Conservation (phyloP, 2,113 vertebrate genomes). For the Microtus oregoni region DNA sequence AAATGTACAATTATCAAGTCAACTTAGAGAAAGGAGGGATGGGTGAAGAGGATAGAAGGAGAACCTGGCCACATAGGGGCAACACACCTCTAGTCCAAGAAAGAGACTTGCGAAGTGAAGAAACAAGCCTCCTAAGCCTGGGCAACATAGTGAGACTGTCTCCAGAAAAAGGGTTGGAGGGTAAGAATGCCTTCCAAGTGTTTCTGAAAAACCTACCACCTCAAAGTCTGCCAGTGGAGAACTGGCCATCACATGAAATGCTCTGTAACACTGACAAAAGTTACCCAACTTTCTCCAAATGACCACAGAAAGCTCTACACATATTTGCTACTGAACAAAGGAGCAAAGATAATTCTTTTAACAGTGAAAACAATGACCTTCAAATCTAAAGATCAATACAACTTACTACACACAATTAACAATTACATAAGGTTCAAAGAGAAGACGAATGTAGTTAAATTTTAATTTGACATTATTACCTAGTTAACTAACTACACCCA, state of each 20-base stretch:
- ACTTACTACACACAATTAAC: slow-evolving; percentile 38
- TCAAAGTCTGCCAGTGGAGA: neutral
- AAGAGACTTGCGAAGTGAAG: neutral
- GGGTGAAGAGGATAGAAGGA: neutral
- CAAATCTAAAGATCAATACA: slow-evolving; percentile 35
- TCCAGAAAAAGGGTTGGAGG: neutral
- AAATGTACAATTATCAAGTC: neutral
- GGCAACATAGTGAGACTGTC: neutral
- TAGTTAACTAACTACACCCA: neutral
- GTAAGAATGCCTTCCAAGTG: too few species aligned
- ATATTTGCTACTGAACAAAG: neutral
- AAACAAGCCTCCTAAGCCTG: neutral
- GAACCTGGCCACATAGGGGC: neutral
- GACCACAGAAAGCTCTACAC: slow-evolving; percentile 13
- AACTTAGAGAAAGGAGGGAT: neutral
- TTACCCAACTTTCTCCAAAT: slow-evolving; percentile 41
- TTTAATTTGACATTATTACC: slow-evolving; percentile 5
- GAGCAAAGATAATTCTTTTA: slow-evolving; percentile 1
- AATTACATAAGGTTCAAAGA: neutral
- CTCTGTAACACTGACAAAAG: neutral
- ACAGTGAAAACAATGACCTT: slow-evolving; percentile 34
- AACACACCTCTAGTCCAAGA: neutral
- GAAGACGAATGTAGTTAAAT: neutral
- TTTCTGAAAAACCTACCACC: neutral
- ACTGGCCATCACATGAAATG: neutral